Evolutionary conservation across 2,888 invertebrate genomes (phyloP).

Genomic region (Leucophenga maculata): DNA sequence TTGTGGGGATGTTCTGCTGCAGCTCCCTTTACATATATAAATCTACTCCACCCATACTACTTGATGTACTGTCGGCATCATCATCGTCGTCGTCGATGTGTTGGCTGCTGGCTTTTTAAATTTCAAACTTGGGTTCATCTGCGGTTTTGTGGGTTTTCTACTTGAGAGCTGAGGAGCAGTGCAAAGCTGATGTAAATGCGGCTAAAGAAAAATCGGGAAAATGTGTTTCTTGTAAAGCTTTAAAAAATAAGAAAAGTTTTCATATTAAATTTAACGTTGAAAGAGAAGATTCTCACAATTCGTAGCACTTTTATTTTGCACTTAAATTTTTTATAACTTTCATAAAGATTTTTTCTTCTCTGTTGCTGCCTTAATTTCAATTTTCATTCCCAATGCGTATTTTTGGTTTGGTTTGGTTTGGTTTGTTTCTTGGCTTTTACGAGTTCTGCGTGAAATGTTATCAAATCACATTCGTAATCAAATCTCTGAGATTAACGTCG

Average conservation of each 20-base stretch:
- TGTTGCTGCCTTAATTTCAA: not conserved
- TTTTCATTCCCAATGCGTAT: not conserved
- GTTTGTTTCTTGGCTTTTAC: conserved; percentile 21
- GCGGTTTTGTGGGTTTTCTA: conserved; percentile 60
- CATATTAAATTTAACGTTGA: conserved; percentile 14
- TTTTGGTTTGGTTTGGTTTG: too few species aligned
- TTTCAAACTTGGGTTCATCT: conserved; percentile 62
- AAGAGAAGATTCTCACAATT: not conserved
- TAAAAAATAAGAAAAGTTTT: conserved; percentile 10
- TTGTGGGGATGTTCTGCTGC: conserved; percentile 30
- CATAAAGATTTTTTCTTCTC: conserved; percentile 14
- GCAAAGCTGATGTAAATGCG: conserved; percentile 36
- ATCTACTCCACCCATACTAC: not conserved
- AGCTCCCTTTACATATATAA: conserved; percentile 20
- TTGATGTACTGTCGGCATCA: not conserved
- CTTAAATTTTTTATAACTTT: conserved; percentile 24
- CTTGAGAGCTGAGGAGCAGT: conserved; percentile 45
- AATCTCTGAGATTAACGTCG: conserved; percentile 36
- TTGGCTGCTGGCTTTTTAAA: conserved; percentile 51
- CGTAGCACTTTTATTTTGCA: not conserved
- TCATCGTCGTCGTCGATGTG: not conserved
- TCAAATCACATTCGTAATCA: conserved; percentile 51
- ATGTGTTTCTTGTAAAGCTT: conserved; percentile 25
- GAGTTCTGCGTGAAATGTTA: conserved; percentile 49
- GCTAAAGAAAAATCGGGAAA: conserved; percentile 37